Conservation (phyloP, 2,113 vertebrate species). For the Brachypteracias leptosomus region DNA sequence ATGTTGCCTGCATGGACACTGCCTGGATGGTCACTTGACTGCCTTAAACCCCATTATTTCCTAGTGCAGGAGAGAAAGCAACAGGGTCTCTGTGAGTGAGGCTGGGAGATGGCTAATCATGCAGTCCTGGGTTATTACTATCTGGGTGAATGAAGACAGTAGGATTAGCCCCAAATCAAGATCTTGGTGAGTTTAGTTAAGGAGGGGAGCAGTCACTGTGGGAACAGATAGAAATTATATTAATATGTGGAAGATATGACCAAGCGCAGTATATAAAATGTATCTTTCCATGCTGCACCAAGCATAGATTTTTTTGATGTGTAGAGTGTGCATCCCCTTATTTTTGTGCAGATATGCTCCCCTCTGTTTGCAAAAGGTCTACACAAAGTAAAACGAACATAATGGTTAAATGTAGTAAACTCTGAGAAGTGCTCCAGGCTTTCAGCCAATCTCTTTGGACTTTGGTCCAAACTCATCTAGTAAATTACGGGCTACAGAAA, state of each 20-base stretch:
- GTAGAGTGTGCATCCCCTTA: background rate
- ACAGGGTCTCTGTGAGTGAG: background rate
- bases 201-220: background rate
- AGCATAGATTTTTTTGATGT: background rate
- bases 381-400: background rate
- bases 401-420: background rate
- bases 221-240: background rate
- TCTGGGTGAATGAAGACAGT: background rate
- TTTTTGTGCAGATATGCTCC: background rate
- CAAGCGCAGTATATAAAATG: background rate
- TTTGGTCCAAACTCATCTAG: background rate
- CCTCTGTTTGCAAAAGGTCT: background rate
- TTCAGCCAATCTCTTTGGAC: background rate
- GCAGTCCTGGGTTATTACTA: background rate
- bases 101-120: background rate
- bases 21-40: background rate
- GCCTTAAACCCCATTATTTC: background rate
- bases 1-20: accelerated
- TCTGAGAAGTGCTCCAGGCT: background rate
- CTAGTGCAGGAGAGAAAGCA: background rate
- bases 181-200: background rate
- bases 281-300: background rate
- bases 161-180: background rate
- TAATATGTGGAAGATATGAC: background rate
- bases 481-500: background rate